Base-by-base conservation (phyloP, 2,797 vertebrate species). In the Diplodus sargus region DNA sequence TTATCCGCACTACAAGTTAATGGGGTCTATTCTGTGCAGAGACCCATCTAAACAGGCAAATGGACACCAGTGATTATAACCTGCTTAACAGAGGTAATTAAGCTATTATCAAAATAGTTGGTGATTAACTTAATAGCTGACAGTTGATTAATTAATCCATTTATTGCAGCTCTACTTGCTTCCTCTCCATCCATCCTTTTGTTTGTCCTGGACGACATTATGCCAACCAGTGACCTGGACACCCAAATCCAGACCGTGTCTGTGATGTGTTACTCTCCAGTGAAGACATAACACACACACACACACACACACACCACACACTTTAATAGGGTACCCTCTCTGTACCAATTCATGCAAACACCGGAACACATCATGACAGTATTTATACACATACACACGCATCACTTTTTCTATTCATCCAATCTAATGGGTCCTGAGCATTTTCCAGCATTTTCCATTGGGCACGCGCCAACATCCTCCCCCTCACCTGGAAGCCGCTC, bases 361-460 rank as follows among this genome's bases (percentile, higher is more conserved):
- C 82, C 84, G 83, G 84, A 91, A 90, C 72, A 74, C 62, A 83
- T 61, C 3, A 30, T 90, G 90, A 91, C 92, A 92, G 86, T 90
- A 76, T 91, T 89, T 90, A 90, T 84, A 85, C 85, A 88, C 81
- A 87, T 15, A 48, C 20, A 67, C 73, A 76, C 54, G 8, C 79
- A 53, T 72, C 70, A 39, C 74, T 71, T 49, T 43, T 78, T 85
- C 69, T 83, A 57, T 76, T 85, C 70, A 70, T 79, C 81, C 79
- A 61, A 84, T 83, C 81, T 80, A 81, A 89, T 81, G 62, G 72
- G 60, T 80, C 74, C 65, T 79, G 47, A 48, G 79, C 70, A 74
- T 78, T 81, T 87, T 87, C 60, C 82, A 85, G 69, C 67, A 82
- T 88, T 91, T 92, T 91, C 90, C 91, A 79, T 6, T 87, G 86